A percentile compares a stretch with the other conserved stretches of the same genome.
Evolutionary conservation across 2,113 vertebrate species (phyloP).

Genomic region (Ammodytes dubius): DNA sequence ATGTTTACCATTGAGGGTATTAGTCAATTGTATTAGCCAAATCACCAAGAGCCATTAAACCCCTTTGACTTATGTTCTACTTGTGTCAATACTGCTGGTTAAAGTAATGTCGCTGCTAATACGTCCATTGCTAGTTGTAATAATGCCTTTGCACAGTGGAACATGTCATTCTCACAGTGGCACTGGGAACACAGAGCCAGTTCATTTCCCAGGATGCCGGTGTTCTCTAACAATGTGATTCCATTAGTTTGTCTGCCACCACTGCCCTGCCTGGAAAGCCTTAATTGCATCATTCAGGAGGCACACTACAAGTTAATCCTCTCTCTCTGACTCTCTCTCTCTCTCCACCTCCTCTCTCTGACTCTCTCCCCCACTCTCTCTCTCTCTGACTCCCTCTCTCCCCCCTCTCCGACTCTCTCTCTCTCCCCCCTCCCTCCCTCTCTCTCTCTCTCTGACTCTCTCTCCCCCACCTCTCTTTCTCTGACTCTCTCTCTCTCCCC

Average conservation of each 20-base stretch:
- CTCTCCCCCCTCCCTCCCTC: background rate
- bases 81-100: background rate
- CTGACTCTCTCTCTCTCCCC: background rate
- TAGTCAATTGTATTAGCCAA: no score
- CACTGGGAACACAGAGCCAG: constrained; percentile 21
- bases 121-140: background rate
- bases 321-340: background rate
- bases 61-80: background rate
- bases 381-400: background rate
- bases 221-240: constrained; percentile 39
- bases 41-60: background rate
- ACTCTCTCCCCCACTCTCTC: background rate
- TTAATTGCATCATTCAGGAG: constrained; percentile 45
- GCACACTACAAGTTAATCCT: constrained; percentile 20
- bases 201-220: constrained; percentile 42
- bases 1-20: no score
- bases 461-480: background rate
- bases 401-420: background rate
- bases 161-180: constrained; percentile 7
- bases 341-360: background rate
- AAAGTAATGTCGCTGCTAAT: background rate
- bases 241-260: constrained; percentile 50
- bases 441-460: background rate
- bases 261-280: constrained; percentile 31
- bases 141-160: background rate